A percentile compares a stretch with the other conserved stretches of the same genome.
These are phyloP conservation scores for Unio pictorum DNA, from an alignment of 2,888 invertebrate species.

Conservation along the genomic window DNA sequence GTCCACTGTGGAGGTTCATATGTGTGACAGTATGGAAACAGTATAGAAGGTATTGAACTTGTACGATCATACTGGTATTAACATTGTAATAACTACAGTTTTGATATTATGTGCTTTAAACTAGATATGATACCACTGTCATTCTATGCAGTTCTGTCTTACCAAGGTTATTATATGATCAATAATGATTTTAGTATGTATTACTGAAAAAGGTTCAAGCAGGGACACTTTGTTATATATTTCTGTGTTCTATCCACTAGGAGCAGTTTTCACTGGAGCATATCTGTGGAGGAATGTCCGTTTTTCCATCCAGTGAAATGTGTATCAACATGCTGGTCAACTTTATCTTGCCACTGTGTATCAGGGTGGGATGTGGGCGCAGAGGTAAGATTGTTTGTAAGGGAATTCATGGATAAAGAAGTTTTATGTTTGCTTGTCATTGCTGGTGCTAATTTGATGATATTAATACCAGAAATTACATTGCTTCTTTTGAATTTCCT, in stretches of 20 bases:
- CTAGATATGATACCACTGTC: background rate
- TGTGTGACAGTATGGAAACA: no score
- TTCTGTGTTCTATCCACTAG: conserved; percentile 36
- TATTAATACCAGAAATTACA: no score
- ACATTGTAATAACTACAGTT: no score
- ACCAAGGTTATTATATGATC: background rate
- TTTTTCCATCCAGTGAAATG: conserved; percentile 91
- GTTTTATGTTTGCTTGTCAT: no score
- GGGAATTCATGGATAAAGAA: background rate
- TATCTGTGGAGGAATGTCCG: conserved; percentile 92
- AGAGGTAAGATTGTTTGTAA: conserved; percentile 79
- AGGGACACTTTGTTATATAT: background rate
- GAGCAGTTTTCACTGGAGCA: conserved; percentile 82
- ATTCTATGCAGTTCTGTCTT: background rate
- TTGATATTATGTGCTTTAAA: no score
- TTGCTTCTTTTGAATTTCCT: no score
- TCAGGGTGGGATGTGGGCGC: conserved; percentile 94
- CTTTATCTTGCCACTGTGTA: conserved; percentile 94
- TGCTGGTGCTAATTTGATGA: no score
- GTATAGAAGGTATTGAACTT: no score
- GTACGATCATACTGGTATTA: no score
- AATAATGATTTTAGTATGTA: no score
- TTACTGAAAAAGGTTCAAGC: background rate
- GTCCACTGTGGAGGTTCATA: no score
- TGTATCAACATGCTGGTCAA: conserved; percentile 96